phyloP scores from a whole-genome alignment of 2,797 vertebrate genomes.

The Muscicapa comitata region DNA sequence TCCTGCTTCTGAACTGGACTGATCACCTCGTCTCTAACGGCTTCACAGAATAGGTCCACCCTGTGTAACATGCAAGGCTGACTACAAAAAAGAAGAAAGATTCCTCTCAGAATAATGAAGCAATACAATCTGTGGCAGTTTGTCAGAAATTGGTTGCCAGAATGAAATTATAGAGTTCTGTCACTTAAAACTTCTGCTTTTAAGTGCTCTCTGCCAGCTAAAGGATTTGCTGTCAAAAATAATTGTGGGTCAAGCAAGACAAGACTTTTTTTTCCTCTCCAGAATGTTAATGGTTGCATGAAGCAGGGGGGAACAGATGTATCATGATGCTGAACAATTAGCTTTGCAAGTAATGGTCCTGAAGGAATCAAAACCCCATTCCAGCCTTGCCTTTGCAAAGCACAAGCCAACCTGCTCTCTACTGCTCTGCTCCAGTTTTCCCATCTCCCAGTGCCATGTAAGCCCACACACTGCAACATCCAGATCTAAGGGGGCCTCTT shows the following conservation, averaged over 20 bases:
- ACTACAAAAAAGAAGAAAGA: background rate
- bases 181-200: background rate
- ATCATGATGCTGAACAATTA: background rate
- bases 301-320: background rate
- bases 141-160: background rate
- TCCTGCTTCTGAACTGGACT: background rate
- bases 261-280: background rate
- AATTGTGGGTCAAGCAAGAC: background rate
- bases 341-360: background rate
- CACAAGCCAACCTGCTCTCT: background rate
- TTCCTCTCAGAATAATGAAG: background rate
- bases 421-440: accelerated
- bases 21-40: background rate
- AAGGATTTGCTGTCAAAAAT: background rate
- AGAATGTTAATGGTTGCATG: background rate
- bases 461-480: background rate
- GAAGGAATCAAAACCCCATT: background rate
- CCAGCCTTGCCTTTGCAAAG: background rate
- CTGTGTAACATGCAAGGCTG: background rate
- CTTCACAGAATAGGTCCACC: background rate
- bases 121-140: background rate
- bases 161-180: background rate
- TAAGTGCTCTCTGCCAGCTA: background rate
- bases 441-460: background rate
- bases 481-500: background rate